A percentile compares a stretch with the other conserved stretches of the same genome.
These are phyloP conservation scores for Syrmaticus mikado DNA, from an alignment of 2,113 vertebrate species.

Conservation along the genomic window DNA sequence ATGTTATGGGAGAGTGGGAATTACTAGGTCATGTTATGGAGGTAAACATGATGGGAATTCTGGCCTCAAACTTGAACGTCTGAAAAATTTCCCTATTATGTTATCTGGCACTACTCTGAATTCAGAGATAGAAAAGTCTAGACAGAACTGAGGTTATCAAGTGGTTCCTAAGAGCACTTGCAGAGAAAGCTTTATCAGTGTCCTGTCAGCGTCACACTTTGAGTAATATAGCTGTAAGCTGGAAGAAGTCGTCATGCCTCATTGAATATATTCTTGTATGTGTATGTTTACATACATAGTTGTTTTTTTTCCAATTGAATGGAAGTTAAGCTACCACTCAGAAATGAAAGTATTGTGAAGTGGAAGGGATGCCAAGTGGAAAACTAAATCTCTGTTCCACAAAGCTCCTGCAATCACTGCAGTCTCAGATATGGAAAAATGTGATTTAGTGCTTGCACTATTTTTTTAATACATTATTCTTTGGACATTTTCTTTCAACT, in stretches of 20 bases:
- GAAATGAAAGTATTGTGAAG: background rate
- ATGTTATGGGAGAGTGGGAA: background rate
- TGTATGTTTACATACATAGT: background rate
- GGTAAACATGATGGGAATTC: background rate
- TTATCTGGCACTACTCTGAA: background rate
- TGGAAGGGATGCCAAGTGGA: background rate
- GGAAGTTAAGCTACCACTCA: background rate
- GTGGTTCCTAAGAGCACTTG: background rate
- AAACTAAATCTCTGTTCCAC: background rate
- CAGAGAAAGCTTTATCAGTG: background rate
- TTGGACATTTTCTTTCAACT: background rate
- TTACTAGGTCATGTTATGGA: background rate
- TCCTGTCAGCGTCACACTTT: background rate
- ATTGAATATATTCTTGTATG: background rate
- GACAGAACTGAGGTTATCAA: background rate
- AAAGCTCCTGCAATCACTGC: background rate
- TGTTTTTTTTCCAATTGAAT: background rate
- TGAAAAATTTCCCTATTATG: background rate
- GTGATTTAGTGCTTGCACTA: background rate
- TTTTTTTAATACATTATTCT: background rate
- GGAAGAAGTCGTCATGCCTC: background rate
- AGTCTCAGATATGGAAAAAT: background rate
- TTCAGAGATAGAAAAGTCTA: background rate
- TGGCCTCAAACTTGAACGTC: background rate
- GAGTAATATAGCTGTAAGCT: background rate